phyloP scores from a whole-genome alignment of 2,888 invertebrate species.

The Hartigia nigra region DNA sequence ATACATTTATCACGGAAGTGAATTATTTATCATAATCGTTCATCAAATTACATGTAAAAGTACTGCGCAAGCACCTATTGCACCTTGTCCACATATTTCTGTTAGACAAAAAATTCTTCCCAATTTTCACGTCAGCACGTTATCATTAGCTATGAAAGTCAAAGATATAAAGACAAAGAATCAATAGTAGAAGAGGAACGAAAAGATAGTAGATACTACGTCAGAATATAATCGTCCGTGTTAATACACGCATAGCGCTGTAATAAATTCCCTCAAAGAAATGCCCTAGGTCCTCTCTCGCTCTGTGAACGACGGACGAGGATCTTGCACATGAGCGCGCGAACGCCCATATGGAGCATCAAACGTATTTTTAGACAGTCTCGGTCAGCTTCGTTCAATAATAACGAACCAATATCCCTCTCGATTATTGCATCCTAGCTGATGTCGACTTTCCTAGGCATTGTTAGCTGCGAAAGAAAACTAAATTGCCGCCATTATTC shows the following conservation, averaged over 20 bases:
- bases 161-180: background rate
- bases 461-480: background rate
- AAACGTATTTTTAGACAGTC: conserved; percentile 50
- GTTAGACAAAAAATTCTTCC: background rate
- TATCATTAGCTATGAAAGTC: background rate
- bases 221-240: background rate
- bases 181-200: background rate
- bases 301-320: conserved; percentile 31
- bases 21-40: background rate
- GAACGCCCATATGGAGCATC: conserved; percentile 56
- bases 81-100: too few relatives aligned
- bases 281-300: conserved; percentile 11
- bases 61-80: too few relatives aligned
- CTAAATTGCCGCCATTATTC: background rate
- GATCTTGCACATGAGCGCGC: conserved; percentile 56
- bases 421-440: background rate
- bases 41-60: background rate
- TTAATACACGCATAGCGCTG: conserved; percentile 32
- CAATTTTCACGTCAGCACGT: background rate
- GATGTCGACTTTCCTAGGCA: background rate
- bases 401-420: background rate
- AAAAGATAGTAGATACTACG: background rate
- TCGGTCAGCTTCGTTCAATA: conserved; percentile 8
- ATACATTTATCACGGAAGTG: background rate
- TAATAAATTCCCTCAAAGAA: conserved; percentile 49